phyloP scores from a whole-genome alignment of 2,113 vertebrate genomes.

The Clarias magur region DNA sequence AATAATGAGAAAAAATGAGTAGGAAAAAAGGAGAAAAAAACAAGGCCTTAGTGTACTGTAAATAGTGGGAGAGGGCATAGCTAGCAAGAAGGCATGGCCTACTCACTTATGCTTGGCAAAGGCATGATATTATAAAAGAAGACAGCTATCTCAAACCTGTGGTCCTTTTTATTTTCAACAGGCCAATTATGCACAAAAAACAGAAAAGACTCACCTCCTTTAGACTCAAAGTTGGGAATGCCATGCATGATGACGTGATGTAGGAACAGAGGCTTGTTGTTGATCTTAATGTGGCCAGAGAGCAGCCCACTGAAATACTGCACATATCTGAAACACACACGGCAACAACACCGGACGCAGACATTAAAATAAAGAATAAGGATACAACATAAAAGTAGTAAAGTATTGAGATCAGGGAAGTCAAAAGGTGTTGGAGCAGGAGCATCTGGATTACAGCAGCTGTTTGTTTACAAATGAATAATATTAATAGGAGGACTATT shows the following conservation, averaged over 20 bases:
- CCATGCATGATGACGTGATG: conserved; percentile 98
- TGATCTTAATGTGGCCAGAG: conserved; percentile 96
- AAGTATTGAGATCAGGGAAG: neutral
- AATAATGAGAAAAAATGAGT: conserved; percentile 17
- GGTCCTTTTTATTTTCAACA: neutral
- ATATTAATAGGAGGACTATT: neutral
- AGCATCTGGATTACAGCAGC: neutral
- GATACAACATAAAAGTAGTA: neutral
- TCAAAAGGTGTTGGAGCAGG: neutral
- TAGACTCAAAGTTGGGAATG: conserved; percentile 94
- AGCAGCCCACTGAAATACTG: conserved; percentile 97
- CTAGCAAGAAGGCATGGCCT: neutral
- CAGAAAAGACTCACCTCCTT: conserved; percentile 80
- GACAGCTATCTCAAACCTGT: conserved; percentile 4
- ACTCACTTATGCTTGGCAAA: neutral
- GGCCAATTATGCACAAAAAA: neutral
- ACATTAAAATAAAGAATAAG: neutral
- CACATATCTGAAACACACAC: conserved; percentile 80
- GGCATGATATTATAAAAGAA: neutral
- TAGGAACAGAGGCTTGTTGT: conserved; percentile 97
- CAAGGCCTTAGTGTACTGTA: conserved; percentile 7
- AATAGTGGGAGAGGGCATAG: conserved; percentile 27
- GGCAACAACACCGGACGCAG: neutral
- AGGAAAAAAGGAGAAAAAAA: conserved; percentile 1
- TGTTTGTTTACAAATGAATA: neutral